phyloP scores from a whole-genome alignment of 2,888 invertebrate species.

The Ommatoiulus sabulosus region DNA sequence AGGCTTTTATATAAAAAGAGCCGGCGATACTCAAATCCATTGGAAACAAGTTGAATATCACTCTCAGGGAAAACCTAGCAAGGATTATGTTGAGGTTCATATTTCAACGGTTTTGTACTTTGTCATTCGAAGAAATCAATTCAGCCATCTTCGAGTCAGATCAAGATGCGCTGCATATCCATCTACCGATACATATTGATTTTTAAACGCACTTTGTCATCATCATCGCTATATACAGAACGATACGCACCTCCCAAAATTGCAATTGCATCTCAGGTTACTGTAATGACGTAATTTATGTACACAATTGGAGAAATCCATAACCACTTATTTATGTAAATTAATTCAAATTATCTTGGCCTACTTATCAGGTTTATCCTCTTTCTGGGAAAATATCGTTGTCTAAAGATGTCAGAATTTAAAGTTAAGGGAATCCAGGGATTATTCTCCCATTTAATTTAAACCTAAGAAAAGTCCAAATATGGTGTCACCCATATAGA shows the following conservation, averaged over 20 bases:
- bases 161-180: background rate
- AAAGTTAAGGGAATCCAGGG: too few species aligned
- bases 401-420: too few species aligned
- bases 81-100: constrained; percentile 14
- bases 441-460: too few species aligned
- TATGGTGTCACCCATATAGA: too few species aligned
- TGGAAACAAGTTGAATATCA: constrained; percentile 7
- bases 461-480: too few species aligned
- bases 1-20: background rate
- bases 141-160: background rate
- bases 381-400: too few species aligned
- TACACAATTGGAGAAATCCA: too few species aligned
- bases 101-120: background rate
- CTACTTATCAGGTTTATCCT: too few species aligned
- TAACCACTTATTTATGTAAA: too few species aligned
- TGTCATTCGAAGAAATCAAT: constrained; percentile 33
- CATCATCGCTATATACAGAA: background rate
- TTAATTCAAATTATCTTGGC: too few species aligned
- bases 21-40: background rate
- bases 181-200: constrained; percentile 6
- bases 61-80: background rate
- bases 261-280: background rate
- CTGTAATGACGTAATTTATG: too few species aligned
- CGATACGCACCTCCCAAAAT: background rate
- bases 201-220: background rate